phyloP scores from a whole-genome alignment of 2,888 invertebrate species.

The Priocnemis perturbator region DNA sequence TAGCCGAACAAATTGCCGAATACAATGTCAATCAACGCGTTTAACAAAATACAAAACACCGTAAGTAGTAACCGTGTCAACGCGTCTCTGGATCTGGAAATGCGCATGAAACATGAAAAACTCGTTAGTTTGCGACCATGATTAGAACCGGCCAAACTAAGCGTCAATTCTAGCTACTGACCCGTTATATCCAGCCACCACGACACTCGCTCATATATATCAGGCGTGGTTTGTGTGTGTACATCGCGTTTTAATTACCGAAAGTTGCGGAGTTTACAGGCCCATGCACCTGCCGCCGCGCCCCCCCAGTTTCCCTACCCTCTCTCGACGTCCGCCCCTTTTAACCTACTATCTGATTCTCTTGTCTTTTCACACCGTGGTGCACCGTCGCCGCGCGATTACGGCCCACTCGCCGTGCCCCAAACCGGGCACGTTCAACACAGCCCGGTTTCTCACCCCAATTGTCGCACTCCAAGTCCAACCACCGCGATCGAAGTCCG shows the following conservation, averaged over 20 bases:
- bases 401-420: not conserved
- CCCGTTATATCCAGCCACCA: not conserved
- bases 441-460: too few relatives aligned
- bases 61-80: too few relatives aligned
- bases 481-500: too few relatives aligned
- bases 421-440: too few relatives aligned
- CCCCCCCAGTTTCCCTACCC: slow-evolving; percentile 6
- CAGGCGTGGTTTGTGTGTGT: not conserved
- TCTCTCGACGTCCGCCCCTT: slow-evolving; percentile 1
- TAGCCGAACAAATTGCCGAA: too few relatives aligned
- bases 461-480: too few relatives aligned
- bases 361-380: slow-evolving; percentile 25
- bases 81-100: too few relatives aligned
- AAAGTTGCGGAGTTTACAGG: slow-evolving; percentile 42
- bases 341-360: slow-evolving; percentile 26
- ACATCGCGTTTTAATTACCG: slow-evolving; percentile 48
- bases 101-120: too few relatives aligned
- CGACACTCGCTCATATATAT: not conserved
- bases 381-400: slow-evolving; percentile 12
- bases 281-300: slow-evolving; percentile 30
- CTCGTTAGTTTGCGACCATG: too few relatives aligned
- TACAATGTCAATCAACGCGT: too few relatives aligned
- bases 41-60: too few relatives aligned
- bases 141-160: not conserved
- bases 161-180: not conserved